These are phyloP conservation scores for Aphelenchoides avenae DNA, from an alignment of 1,140 invertebrate species.

Conservation along the genomic window DNA sequence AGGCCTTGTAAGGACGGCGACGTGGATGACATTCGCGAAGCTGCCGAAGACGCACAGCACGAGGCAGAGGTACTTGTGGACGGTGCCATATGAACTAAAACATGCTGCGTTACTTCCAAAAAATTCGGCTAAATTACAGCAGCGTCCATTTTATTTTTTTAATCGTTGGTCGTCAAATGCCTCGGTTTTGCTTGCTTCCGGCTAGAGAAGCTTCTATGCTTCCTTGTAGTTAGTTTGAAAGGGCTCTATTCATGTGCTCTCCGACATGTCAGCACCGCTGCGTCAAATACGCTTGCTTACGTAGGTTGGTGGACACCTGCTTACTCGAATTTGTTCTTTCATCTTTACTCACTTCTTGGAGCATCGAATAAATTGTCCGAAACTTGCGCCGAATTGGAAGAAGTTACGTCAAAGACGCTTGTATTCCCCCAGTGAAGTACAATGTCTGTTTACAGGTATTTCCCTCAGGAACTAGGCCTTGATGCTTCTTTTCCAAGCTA, in stretches of 20 bases:
- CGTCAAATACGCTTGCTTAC: too few species aligned
- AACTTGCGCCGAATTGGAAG: too few species aligned
- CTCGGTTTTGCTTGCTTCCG: constrained; percentile 3
- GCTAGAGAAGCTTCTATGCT: constrained; percentile 1
- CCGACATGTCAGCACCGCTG: not conserved
- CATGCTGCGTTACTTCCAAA: constrained; percentile 4
- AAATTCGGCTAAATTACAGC: not conserved
- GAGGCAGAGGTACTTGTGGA: constrained; percentile 44
- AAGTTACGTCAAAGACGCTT: too few species aligned
- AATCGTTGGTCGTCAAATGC: constrained; percentile 3
- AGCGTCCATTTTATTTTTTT: not conserved
- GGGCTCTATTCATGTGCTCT: not conserved
- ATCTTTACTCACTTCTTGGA: too few species aligned
- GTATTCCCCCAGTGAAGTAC: too few species aligned
- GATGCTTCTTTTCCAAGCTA: too few species aligned
- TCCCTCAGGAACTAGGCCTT: too few species aligned
- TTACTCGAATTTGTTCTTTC: too few species aligned
- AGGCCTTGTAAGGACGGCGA: constrained; percentile 38
- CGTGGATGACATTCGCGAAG: constrained; percentile 39
- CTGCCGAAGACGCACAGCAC: constrained; percentile 44
- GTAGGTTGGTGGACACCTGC: too few species aligned
- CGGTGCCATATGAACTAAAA: constrained; percentile 42
- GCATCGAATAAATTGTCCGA: too few species aligned
- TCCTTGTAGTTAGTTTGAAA: constrained; percentile 3
- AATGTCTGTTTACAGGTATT: too few species aligned